Percentiles rank a stretch among this genome's conserved stretches.
Evolutionary conservation across 2,797 vertebrate species (phyloP).

Genomic region (Botia almorhae): DNA sequence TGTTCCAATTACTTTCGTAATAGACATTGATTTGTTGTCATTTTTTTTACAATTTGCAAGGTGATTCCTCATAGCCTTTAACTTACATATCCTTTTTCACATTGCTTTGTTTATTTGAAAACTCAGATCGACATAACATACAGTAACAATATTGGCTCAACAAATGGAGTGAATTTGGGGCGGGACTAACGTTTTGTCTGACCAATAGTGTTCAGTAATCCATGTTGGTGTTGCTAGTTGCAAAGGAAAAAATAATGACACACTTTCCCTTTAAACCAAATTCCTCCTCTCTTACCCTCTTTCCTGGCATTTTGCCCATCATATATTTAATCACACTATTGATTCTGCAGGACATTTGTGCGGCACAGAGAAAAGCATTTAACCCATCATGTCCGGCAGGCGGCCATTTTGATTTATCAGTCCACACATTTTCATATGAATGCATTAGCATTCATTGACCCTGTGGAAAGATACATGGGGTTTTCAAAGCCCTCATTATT

Average conservation of each 20-base stretch:
- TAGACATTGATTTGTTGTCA: not conserved
- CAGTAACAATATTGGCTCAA: not conserved
- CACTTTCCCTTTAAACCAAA: not conserved
- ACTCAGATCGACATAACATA: not conserved
- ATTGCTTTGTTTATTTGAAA: too few species aligned
- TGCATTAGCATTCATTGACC: conserved; percentile 51
- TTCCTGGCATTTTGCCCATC: conserved; percentile 33
- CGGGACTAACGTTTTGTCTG: too few species aligned
- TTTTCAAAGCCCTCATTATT: conserved; percentile 59
- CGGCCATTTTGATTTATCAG: conserved; percentile 64
- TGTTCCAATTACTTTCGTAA: not conserved
- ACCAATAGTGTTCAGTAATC: not conserved
- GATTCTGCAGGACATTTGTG: conserved; percentile 54
- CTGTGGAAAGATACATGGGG: not conserved
- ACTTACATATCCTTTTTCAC: not conserved
- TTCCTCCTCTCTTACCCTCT: conserved; percentile 5
- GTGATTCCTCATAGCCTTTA: not conserved
- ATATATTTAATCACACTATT: conserved; percentile 60
- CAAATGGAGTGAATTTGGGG: not conserved
- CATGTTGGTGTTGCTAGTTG: not conserved
- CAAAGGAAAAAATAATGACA: not conserved
- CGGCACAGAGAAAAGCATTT: conserved; percentile 51
- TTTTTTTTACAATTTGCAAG: too few species aligned
- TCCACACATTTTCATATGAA: conserved; percentile 60
- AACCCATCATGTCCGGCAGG: conserved; percentile 42